Base-by-base conservation (phyloP, 2,113 vertebrate species). In the Artemisiospiza belli region DNA sequence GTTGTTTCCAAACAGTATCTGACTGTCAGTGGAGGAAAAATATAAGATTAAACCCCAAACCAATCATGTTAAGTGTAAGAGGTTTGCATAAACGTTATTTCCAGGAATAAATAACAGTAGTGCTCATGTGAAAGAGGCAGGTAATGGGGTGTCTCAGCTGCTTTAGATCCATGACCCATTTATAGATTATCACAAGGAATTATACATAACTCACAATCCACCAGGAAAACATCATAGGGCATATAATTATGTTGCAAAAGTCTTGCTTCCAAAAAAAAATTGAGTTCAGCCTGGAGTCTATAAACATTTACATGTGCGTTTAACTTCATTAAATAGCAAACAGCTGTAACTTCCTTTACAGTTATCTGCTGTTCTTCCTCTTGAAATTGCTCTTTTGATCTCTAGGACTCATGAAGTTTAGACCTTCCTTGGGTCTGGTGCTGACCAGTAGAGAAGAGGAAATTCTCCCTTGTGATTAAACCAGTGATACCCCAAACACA, bases 271-370 rank as follows among this genome's bases (percentile, higher is more conserved):
- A 41, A 41, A 41, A 93, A 90, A 94, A 94, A 80, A 87, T 61
- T 66, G 81, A 90, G 84, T 80, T 66, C 72, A 77, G 55, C 33
- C 35, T 86, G 76, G 33, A 96, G 88, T 95, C 90, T 95, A 85
- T 96, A 94, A 97, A 96, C 68, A 93, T 95, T 92, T 94, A 88
- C 57, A 95, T 75, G 89, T 92, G 88, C 76, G 52, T 95, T 95
- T 96, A 89, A 96, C 83, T 94, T 93, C 77, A 92, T 90, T 96
- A 94, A 95, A 95, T 90, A 54, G 49, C 92, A 96, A 97, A 95
- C 92, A 97, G 94, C 94, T 95, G 90, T 90, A 88, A 86, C 90
- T 92, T 90, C 88, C 86, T 95, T 81, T 83, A 55, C 63, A 83
- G 88, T 88, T 94, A 94, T 94, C 92, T 19, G 0, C 59, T 88